Evolutionary conservation across 2,113 vertebrate genomes (phyloP).

Genomic region (Acinonyx jubatus): DNA sequence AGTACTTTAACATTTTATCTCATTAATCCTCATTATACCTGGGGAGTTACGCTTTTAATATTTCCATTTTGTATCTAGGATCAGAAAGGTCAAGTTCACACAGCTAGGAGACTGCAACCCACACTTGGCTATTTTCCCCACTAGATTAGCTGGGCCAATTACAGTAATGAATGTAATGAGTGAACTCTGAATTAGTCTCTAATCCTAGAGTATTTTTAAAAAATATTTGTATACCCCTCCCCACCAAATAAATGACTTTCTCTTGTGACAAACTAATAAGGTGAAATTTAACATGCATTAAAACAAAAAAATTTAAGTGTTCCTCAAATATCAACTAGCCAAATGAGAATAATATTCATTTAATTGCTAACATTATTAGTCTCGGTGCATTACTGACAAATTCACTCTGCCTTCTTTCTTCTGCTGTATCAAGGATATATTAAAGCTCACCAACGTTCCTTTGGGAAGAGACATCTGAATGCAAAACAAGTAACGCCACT

Average conservation of each 20-base stretch:
- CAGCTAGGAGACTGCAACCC: not conserved
- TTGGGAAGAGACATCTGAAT: conserved; percentile 92
- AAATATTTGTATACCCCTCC: not conserved
- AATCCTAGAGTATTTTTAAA: not conserved
- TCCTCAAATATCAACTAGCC: conserved; percentile 9
- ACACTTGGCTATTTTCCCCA: not conserved
- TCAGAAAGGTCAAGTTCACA: not conserved
- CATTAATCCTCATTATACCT: not conserved
- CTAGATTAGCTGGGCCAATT: not conserved
- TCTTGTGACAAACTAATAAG: conserved; percentile 7
- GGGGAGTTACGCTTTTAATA: not conserved
- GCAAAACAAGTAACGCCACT: conserved; percentile 93
- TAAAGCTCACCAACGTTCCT: conserved; percentile 91
- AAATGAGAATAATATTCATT: not conserved
- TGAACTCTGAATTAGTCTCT: not conserved
- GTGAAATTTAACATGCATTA: not conserved
- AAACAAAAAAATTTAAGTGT: not conserved
- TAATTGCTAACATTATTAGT: not conserved
- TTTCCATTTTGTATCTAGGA: not conserved
- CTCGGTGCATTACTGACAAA: not conserved
- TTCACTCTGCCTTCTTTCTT: not conserved
- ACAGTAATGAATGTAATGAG: not conserved
- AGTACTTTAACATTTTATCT: not conserved
- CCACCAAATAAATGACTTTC: not conserved
- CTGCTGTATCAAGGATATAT: accelerated